Conservation (phyloP, 1,140 invertebrate species). For the Neuroterus valhalla region DNA sequence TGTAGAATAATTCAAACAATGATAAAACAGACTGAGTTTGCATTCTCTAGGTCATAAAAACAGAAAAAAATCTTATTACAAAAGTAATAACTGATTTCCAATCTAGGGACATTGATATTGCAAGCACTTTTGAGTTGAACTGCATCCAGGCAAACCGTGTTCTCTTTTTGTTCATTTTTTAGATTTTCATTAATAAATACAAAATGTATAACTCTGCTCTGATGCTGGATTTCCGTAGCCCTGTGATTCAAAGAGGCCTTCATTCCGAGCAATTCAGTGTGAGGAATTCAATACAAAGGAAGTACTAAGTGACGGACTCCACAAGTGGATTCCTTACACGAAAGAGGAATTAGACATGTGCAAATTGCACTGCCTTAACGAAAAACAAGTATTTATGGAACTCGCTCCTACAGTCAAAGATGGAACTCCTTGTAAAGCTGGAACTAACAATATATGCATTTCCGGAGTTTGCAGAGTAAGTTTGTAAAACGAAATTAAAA, state of each 20-base stretch:
- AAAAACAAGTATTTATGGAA: conserved; percentile 68
- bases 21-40: no score
- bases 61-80: no score
- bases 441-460: conserved; percentile 78
- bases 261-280: conserved; percentile 79
- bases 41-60: no score
- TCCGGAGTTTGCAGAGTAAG: conserved; percentile 76
- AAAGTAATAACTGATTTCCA: no score
- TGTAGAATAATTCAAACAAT: no score
- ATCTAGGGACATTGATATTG: no score
- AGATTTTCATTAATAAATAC: no score
- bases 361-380: conserved; percentile 77
- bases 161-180: no score
- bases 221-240: conserved; percentile 61
- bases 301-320: conserved; percentile 60
- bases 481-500: no score
- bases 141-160: no score
- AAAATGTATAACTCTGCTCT: no score
- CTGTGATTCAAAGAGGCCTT: conserved; percentile 74
- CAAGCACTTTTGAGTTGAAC: no score
- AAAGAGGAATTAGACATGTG: conserved; percentile 74
- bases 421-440: conserved; percentile 78
- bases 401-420: conserved; percentile 70
- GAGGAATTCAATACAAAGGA: conserved; percentile 74
- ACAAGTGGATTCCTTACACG: conserved; percentile 76